Conservation (phyloP, 2,113 vertebrate species). For the Columba janthina region DNA sequence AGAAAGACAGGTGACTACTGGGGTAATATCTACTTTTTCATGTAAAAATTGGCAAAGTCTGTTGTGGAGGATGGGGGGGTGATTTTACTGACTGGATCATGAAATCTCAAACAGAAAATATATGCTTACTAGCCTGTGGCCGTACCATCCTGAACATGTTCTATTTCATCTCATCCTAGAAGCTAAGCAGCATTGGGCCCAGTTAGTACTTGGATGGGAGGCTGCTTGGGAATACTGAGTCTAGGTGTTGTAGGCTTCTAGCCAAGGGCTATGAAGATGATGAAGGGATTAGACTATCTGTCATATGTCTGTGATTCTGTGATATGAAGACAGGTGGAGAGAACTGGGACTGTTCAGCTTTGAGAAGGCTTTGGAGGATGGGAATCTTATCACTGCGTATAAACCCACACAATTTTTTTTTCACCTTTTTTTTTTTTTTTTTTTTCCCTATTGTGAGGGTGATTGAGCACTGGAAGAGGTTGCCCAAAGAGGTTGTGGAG, state of each 20-base stretch:
- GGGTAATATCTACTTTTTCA: background rate
- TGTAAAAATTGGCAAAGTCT: background rate
- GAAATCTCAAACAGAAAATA: background rate
- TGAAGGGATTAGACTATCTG: background rate
- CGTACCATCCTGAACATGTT: background rate
- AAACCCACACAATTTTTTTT: too few species aligned
- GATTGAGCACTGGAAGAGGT: background rate
- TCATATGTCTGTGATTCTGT: background rate
- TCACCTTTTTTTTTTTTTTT: background rate
- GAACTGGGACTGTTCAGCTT: background rate
- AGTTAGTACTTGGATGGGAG: background rate
- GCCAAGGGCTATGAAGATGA: background rate
- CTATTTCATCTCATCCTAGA: background rate
- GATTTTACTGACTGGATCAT: background rate
- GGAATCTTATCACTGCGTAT: background rate
- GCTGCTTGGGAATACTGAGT: background rate
- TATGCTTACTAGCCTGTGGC: background rate
- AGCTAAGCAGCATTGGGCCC: background rate
- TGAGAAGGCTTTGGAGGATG: background rate
- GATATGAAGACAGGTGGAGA: background rate
- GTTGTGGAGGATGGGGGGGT: background rate
- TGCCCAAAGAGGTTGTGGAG: background rate
- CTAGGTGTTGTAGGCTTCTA: background rate
- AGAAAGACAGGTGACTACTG: background rate
- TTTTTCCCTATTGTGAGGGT: background rate